These are phyloP conservation scores for Sarcophaga bullata DNA, from an alignment of 1,140 invertebrate genomes.

Conservation along the genomic window DNA sequence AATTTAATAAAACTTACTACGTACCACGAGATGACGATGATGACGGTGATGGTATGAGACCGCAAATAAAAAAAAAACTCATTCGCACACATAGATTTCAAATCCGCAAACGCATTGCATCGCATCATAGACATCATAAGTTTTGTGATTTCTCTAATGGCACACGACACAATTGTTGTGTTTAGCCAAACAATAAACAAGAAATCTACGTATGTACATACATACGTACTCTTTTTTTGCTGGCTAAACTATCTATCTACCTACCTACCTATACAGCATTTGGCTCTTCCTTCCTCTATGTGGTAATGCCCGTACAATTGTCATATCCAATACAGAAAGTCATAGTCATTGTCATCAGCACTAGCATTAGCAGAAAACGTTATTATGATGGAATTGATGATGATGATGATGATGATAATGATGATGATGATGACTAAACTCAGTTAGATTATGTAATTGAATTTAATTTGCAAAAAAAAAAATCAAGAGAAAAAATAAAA, in stretches of 20 bases:
- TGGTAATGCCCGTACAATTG: no score
- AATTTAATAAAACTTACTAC: not conserved
- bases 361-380: not conserved
- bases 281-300: no score
- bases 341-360: not conserved
- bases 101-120: no score
- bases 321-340: not conserved
- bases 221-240: not conserved
- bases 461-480: slow-evolving; percentile 1
- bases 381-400: not conserved
- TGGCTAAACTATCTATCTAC: no score
- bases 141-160: slow-evolving; percentile 5
- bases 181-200: not conserved
- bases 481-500: not conserved
- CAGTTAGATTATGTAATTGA: not conserved
- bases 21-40: not conserved
- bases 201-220: not conserved
- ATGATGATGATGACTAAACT: not conserved
- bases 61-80: not conserved
- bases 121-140: not conserved
- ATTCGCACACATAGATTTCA: no score
- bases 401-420: not conserved
- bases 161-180: not conserved
- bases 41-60: not conserved
- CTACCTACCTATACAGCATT: no score